phyloP scores from a whole-genome alignment of 2,888 invertebrate species.

The Aricia artaxerxes region DNA sequence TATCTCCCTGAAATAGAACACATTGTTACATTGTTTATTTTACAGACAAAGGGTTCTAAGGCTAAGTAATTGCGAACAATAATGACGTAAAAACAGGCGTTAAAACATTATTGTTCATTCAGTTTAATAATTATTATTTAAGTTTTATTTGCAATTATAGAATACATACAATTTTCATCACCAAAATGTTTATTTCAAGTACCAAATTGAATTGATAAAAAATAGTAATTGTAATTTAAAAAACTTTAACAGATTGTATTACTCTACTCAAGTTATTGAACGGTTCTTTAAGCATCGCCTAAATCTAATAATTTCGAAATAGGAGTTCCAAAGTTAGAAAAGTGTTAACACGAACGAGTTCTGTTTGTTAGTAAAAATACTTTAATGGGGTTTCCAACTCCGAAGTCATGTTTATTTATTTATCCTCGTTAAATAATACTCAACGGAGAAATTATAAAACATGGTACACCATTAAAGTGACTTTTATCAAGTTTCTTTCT shows the following conservation, averaged over 20 bases:
- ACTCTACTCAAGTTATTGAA: too few species aligned
- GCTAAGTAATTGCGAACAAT: neutral
- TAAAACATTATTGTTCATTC: neutral
- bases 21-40: neutral
- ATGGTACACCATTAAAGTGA: neutral
- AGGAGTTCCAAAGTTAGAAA: too few species aligned
- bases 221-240: too few species aligned
- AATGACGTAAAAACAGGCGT: neutral
- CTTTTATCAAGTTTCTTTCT: conserved; percentile 16
- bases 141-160: too few species aligned
- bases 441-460: neutral
- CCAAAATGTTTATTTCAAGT: too few species aligned
- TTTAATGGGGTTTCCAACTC: neutral
- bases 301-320: too few species aligned
- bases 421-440: neutral
- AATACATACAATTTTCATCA: too few species aligned
- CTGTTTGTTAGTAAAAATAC: neutral
- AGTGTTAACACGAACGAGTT: neutral
- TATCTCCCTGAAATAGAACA: neutral
- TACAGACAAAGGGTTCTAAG: neutral
- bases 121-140: too few species aligned
- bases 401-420: conserved; percentile 4
- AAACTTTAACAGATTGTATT: too few species aligned
- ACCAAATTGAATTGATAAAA: too few species aligned
- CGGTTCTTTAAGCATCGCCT: too few species aligned